Evolutionary conservation across 2,797 vertebrate species (phyloP).

Genomic region (Anolis apletophallus): DNA sequence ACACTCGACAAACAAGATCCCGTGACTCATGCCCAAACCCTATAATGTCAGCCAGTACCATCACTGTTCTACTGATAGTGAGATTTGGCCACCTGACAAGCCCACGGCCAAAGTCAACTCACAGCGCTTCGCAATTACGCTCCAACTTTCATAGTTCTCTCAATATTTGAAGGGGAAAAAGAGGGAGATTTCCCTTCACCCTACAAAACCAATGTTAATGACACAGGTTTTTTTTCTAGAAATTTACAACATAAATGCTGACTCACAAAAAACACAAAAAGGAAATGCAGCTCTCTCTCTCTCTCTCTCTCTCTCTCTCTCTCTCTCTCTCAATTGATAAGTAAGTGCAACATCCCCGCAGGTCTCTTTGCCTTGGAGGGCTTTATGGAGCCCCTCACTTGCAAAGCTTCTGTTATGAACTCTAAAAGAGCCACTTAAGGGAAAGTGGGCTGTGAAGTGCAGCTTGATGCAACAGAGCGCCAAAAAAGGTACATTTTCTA

Average conservation of each 20-base stretch:
- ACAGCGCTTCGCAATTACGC: not conserved
- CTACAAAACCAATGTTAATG: conserved; percentile 52
- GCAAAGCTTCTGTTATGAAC: conserved; percentile 68
- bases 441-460: conserved; percentile 61
- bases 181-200: conserved; percentile 41
- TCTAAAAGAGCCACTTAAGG: conserved; percentile 60
- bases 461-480: conserved; percentile 52
- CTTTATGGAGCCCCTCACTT: conserved; percentile 66
- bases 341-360: conserved; percentile 64
- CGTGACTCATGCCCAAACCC: too few relatives aligned
- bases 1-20: too few relatives aligned
- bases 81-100: too few relatives aligned
- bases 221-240: conserved; percentile 59
- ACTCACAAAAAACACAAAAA: conserved; percentile 57
- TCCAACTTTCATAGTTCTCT: conserved; percentile 41
- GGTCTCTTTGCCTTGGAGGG: conserved; percentile 52
- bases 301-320: conserved; percentile 66
- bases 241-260: conserved; percentile 72
- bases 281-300: conserved; percentile 65
- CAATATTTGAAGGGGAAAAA: not conserved
- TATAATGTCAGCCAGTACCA: too few relatives aligned
- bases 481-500: conserved; percentile 65
- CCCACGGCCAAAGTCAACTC: not conserved
- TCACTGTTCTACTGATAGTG: too few relatives aligned
- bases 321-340: conserved; percentile 59